A percentile compares a stretch with the other conserved stretches of the same genome.
These are phyloP conservation scores for Glandiceps talaboti DNA, from an alignment of 53 echinoderm and acorn worm species.

Conservation along the genomic window DNA sequence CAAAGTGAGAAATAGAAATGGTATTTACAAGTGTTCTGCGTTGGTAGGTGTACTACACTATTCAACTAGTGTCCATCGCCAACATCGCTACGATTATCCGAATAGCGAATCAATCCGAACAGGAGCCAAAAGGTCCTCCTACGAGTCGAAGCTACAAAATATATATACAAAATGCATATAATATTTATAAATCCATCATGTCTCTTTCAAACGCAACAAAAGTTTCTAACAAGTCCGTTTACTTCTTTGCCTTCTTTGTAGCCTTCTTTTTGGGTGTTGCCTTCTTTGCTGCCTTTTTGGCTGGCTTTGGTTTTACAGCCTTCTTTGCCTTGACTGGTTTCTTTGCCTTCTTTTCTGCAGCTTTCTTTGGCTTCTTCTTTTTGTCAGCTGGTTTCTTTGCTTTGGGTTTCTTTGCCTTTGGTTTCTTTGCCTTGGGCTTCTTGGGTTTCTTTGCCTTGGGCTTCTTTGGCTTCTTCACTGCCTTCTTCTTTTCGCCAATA, in stretches of 20 bases:
- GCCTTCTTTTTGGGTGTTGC: background rate
- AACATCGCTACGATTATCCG: too few species aligned
- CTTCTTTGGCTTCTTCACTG: background rate
- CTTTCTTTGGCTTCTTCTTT: constrained; percentile 3
- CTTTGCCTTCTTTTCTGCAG: background rate
- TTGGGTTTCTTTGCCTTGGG: constrained; percentile 4
- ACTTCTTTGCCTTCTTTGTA: constrained; percentile 4
- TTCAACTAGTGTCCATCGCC: too few species aligned
- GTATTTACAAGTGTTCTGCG: too few species aligned
- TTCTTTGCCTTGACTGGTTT: background rate
- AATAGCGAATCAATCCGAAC: too few species aligned
- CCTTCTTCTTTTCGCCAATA: constrained; percentile 3
- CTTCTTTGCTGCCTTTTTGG: background rate
- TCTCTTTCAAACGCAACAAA: background rate
- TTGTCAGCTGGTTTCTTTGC: constrained; percentile 10
- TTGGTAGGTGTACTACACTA: too few species aligned
- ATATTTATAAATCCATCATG: background rate
- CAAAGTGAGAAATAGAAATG: too few species aligned
- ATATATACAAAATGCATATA: background rate
- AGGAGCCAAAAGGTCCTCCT: too few species aligned
- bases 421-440: constrained; percentile 7
- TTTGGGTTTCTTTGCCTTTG: constrained; percentile 8
- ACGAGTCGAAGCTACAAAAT: background rate
- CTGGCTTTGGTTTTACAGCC: background rate
- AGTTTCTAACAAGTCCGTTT: background rate